Evolutionary conservation across 2,113 vertebrate genomes (phyloP).

Genomic region (Thermophis baileyi): DNA sequence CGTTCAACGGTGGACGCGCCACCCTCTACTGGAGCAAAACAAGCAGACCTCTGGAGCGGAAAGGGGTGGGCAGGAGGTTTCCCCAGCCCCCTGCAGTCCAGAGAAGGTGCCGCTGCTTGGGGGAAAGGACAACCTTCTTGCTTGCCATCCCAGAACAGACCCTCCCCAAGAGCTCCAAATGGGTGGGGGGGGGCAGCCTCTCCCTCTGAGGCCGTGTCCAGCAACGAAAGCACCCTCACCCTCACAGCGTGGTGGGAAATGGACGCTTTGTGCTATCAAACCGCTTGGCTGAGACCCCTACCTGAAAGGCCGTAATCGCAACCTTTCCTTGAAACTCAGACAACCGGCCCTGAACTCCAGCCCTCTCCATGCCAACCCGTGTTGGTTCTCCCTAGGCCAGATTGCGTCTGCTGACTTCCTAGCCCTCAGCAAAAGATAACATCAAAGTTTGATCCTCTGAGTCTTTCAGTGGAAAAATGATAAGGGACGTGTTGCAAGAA

Average conservation of each 20-base stretch:
- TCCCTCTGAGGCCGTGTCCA: not conserved
- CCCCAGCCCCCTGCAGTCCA: not conserved
- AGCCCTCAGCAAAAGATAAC: not conserved
- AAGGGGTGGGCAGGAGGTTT: not conserved
- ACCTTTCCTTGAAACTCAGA: too few species aligned
- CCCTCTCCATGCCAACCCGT: not conserved
- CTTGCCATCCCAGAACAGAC: not conserved
- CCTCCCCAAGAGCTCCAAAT: not conserved
- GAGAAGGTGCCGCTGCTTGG: not conserved
- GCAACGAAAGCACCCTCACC: not conserved
- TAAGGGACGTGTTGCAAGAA: not conserved
- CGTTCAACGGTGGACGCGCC: not conserved
- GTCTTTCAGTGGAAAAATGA: not conserved
- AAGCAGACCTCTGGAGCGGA: not conserved
- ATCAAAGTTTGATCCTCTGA: not conserved
- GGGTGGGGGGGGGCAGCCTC: not conserved
- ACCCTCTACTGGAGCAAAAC: not conserved
- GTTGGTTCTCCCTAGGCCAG: not conserved
- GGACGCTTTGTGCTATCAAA: not conserved
- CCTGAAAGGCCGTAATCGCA: not conserved
- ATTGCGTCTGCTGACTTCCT: not conserved
- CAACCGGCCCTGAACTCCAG: not conserved
- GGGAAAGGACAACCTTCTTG: fast-evolving
- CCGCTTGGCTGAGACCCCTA: not conserved
- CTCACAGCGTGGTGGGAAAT: not conserved